phyloP scores from a whole-genome alignment of 2,888 invertebrate species.

The Habrosyne pyritoides region DNA sequence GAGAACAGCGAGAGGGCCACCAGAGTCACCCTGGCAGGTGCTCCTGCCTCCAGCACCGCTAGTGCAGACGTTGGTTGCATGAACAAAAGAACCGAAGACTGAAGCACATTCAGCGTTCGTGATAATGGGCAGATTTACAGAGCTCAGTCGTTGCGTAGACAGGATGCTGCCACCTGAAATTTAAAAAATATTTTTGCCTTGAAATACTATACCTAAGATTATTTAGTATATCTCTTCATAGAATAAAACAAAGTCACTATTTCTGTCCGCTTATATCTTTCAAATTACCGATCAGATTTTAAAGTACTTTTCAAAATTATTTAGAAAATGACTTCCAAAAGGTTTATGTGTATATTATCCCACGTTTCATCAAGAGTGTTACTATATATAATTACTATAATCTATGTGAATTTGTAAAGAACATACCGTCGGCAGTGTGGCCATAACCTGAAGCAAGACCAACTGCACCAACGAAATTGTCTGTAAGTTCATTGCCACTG shows the following conservation, averaged over 20 bases:
- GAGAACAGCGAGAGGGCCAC: constrained; percentile 40
- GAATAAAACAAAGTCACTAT: too few species aligned
- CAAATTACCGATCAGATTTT: too few species aligned
- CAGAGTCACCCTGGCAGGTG: constrained; percentile 54
- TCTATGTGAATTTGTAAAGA: not conserved
- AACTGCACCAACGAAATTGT: constrained; percentile 34
- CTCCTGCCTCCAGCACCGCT: constrained; percentile 49
- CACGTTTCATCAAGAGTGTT: too few species aligned
- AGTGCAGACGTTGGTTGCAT: constrained; percentile 51
- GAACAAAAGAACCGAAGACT: constrained; percentile 38
- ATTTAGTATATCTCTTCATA: not conserved
- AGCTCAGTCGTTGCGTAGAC: constrained; percentile 43
- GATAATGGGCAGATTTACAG: constrained; percentile 50
- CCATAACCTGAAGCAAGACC: constrained; percentile 59
- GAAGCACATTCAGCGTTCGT: constrained; percentile 41
- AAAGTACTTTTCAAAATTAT: too few species aligned
- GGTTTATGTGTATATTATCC: too few species aligned
- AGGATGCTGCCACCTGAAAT: constrained; percentile 42
- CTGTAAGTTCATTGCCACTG: constrained; percentile 25
- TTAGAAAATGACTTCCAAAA: too few species aligned
- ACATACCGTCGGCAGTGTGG: constrained; percentile 48
- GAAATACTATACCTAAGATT: too few species aligned
- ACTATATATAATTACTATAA: too few species aligned
- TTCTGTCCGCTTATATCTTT: too few species aligned
- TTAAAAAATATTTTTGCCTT: not conserved